A percentile compares a stretch with the other conserved stretches of the same genome.
phyloP scores from a whole-genome alignment of 2,888 invertebrate genomes.

The Oxycera nigricornis region DNA sequence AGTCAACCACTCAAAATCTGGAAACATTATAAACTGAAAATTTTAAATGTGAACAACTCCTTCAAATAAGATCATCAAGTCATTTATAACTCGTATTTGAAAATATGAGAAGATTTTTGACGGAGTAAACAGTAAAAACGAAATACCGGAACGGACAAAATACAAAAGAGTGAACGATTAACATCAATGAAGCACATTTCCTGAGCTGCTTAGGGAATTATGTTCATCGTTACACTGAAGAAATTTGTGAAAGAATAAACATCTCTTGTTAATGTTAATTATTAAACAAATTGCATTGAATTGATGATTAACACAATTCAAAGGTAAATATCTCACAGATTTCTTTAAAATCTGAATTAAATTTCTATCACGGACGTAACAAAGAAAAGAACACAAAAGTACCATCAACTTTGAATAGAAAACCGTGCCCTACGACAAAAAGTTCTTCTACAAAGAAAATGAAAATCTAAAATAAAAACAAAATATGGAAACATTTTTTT shows the following conservation, averaged over 20 bases:
- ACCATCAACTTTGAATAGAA: constrained; percentile 14
- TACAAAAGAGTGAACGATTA: neutral
- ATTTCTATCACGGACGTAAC: constrained; percentile 22
- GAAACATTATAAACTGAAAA: too few species aligned
- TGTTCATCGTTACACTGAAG: neutral
- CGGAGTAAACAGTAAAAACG: neutral
- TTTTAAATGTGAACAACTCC: too few species aligned
- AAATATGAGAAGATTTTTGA: neutral
- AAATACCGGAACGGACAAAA: constrained; percentile 16
- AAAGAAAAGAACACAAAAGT: neutral
- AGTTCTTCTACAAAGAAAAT: too few species aligned
- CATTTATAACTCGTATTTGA: too few species aligned
- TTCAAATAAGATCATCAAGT: too few species aligned
- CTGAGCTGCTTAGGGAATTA: neutral
- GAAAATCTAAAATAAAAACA: constrained; percentile 31
- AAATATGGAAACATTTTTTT: constrained; percentile 47
- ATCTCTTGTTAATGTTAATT: too few species aligned
- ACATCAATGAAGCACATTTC: neutral
- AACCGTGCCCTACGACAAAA: constrained; percentile 25
- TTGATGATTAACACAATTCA: neutral
- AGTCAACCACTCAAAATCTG: too few species aligned
- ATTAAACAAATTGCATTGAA: too few species aligned
- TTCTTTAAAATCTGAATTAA: neutral
- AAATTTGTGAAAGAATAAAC: neutral
- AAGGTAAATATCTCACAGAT: neutral